phyloP scores from a whole-genome alignment of 2,113 vertebrate species.

The Nyctereutes procyonoides region DNA sequence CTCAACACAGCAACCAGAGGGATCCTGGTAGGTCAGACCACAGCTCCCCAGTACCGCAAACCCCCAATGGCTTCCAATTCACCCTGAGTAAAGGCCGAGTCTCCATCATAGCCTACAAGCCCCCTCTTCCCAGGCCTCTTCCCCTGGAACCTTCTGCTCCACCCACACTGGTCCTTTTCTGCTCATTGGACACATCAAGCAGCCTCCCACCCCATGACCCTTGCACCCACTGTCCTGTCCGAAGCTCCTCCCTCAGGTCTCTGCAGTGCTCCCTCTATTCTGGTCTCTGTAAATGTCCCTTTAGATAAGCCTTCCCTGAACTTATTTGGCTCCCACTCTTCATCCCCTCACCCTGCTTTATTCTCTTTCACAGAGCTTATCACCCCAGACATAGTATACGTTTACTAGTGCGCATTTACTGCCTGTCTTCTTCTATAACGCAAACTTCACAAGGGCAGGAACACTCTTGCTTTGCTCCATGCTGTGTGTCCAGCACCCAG shows the following conservation, averaged over 20 bases:
- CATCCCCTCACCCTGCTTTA: not conserved
- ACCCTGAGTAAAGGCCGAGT: not conserved
- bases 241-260: not conserved
- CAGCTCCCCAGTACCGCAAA: not conserved
- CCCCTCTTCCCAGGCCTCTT: not conserved
- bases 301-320: not conserved
- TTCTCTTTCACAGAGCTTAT: not conserved
- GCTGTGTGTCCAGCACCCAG: not conserved
- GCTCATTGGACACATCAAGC: not conserved
- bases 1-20: not conserved
- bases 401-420: not conserved
- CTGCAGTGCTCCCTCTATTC: not conserved
- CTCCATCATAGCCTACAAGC: not conserved
- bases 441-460: not conserved
- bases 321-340: not conserved
- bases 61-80: not conserved
- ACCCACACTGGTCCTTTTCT: not conserved
- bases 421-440: not conserved
- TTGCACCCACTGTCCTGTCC: not conserved
- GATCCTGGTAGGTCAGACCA: not conserved
- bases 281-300: not conserved
- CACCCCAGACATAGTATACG: not conserved
- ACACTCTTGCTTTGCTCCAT: not conserved
- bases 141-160: not conserved
- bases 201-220: not conserved